A percentile compares a stretch with the other conserved stretches of the same genome.
Evolutionary conservation across 2,888 invertebrate species (phyloP).

Genomic region (Odontocerum albicorne): DNA sequence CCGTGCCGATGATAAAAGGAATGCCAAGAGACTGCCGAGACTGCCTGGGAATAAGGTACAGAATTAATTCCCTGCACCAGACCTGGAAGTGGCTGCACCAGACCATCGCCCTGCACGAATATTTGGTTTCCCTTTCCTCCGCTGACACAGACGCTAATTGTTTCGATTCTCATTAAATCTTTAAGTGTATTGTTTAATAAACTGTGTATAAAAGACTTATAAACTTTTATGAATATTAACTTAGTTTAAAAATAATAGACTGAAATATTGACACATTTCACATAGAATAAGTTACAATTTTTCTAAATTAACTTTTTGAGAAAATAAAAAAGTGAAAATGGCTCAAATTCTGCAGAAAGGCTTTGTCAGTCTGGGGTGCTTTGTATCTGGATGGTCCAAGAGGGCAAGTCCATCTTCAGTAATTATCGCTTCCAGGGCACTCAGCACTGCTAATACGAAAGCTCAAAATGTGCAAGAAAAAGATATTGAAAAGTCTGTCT

Average conservation of each 20-base stretch:
- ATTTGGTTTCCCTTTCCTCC: conserved; percentile 78
- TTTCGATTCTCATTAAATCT: conserved; percentile 1
- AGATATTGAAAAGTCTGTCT: conserved; percentile 80
- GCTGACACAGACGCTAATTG: conserved; percentile 65
- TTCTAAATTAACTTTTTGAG: not conserved
- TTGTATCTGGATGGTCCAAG: conserved; percentile 43
- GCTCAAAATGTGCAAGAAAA: conserved; percentile 45
- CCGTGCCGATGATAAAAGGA: conserved; percentile 59
- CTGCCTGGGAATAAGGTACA: conserved; percentile 86
- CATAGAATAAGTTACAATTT: conserved; percentile 20
- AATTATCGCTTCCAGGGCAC: conserved; percentile 43
- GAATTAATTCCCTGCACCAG: conserved; percentile 86
- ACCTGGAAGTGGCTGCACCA: conserved; percentile 96
- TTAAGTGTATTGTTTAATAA: conserved; percentile 2
- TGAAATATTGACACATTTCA: conserved; percentile 35
- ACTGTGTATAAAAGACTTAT: conserved; percentile 28
- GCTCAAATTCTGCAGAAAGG: conserved; percentile 55
- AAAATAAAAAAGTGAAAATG: conserved; percentile 45
- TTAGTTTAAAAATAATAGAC: conserved; percentile 16
- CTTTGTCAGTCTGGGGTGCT: conserved; percentile 47
- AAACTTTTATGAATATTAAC: conserved; percentile 8
- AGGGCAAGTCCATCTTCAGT: conserved; percentile 46
- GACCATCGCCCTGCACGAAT: conserved; percentile 85
- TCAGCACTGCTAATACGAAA: conserved; percentile 42
- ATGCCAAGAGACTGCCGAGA: conserved; percentile 74